Conservation (phyloP, 2,888 invertebrate genomes). For the Andrena camellia region DNA sequence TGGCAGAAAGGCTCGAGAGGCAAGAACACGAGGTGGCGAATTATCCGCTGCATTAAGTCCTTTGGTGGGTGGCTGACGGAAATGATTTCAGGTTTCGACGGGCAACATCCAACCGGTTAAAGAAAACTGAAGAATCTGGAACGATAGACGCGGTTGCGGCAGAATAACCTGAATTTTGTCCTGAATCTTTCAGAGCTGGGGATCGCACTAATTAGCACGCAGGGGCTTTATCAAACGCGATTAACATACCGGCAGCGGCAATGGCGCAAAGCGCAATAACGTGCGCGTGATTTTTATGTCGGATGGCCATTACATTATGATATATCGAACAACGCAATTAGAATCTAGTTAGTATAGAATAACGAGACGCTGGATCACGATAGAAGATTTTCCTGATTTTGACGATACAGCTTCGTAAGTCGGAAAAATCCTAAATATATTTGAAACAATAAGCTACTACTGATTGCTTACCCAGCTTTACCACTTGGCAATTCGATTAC, state of each 20-base stretch:
- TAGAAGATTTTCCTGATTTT: constrained; percentile 65
- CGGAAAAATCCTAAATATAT: constrained; percentile 34
- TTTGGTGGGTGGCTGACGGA: constrained; percentile 3
- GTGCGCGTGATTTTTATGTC: constrained; percentile 50
- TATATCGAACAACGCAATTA: constrained; percentile 52
- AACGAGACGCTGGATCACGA: constrained; percentile 38
- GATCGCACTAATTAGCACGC: constrained; percentile 7
- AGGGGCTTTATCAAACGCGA: constrained; percentile 20
- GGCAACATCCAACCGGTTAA: neutral
- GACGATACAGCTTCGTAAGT: constrained; percentile 1
- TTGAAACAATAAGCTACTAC: neutral
- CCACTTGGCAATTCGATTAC: neutral
- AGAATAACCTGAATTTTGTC: neutral
- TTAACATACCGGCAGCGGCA: constrained; percentile 46
- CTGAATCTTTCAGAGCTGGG: neutral
- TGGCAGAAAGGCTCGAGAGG: constrained; percentile 58
- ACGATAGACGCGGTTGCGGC: neutral
- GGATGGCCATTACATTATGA: neutral
- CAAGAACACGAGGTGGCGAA: constrained; percentile 59
- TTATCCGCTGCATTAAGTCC: constrained; percentile 60
- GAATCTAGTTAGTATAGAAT: constrained; percentile 14
- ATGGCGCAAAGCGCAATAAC: constrained; percentile 42
- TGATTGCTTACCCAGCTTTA: constrained; percentile 14
- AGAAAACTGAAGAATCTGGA: neutral
- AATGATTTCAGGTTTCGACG: constrained; percentile 15